Base-by-base conservation (phyloP, 2,797 vertebrate species). In the Hephaestus fuliginosus region DNA sequence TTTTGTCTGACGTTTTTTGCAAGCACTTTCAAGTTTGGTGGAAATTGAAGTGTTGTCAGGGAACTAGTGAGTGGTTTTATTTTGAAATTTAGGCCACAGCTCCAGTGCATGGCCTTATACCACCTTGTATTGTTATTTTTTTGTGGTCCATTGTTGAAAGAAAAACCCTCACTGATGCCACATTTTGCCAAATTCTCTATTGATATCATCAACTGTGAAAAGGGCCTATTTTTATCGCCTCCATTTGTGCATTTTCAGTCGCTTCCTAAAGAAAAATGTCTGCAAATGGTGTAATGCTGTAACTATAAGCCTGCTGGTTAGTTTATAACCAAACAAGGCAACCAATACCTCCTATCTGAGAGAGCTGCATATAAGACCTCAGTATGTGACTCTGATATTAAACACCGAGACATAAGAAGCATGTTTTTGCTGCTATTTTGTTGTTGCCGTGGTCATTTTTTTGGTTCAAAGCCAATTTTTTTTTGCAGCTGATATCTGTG, bases 371-470 rank as follows among this genome's bases (percentile, higher is more conserved):
- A 12, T 46, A 44, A 57, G 6, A 55, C 12, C 0, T 63, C 13
- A 11, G 9, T 12, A 28, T 46, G 60, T 70, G 55, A 5, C 7
- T 14, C 15, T 64, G n/a, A 41, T 80, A 63, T 61, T 22, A 18
- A 66, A 22, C n/a, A 28, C 15, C 17, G 43, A 48, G 7, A 56
- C 74, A 51, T 46, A 25, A 36, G 51, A 83, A 51, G 49, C 18
- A 53, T 25, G 14, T 62, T 30, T 69, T 36, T 58, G 44, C 41
- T 51, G 56, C 70, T 20, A 17, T 41, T 5, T 12, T 18, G 28
- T 28, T 43, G 41, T 33, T 33, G 30, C 84, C 25, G 10, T 48
- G 66, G 33, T 55, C 20, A 66, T 63, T 76, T 63, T 76, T 76
- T 55, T 13, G 7, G 15, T 25, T 51, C 10, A 66, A 64, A 74